Evolutionary conservation across 2,888 invertebrate genomes (phyloP), one percentile per base, ranked within the genome.

Genomic region (Scotopteryx bipunctaria): DNA sequence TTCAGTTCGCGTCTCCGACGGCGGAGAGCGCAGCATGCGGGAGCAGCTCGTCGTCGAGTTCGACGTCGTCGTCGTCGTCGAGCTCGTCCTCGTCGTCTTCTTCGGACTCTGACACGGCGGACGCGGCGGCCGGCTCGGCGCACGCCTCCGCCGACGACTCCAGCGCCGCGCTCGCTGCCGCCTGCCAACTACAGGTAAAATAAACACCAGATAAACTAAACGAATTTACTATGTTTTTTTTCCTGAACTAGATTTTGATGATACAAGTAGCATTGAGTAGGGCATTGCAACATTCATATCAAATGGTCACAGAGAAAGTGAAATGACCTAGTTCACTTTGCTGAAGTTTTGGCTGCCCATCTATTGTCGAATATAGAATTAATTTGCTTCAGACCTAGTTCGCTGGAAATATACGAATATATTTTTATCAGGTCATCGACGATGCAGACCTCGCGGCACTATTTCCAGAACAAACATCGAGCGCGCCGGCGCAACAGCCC

Each of bases 381-480:
- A 36, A 46, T 59, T 57, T 48, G 25, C 32, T 27, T 46, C 40
- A 25, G 42, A 33, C 32, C 55, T 50, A 57, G 37, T 41, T 46
- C 21, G 14, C 27, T 46, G 29, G 27, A 25, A 44, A 35, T 44
- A 51, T 17, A 48, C 32, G 23, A 16, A 57, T 59, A 55, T 64
- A 69, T 63, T 65, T 70, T 72, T 57, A 51, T 45, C 85, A 94
- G 90, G 94, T 95, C 75, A 94, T 95, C 75, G 93, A 95, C 76
- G 94, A 95, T 82, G 95, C 95, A 76, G 95, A 95, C 83, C 86
- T 95, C 65, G 95, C 95, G 61, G 95, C 94, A 63, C 93, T 95
- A 78, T 86, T 95, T 74, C 95, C 95, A 49, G 95, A 95, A 74
- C 94, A 94, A 76, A 93, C 86, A 71, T 69, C 88, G 76, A 79